Evolutionary conservation across 53 echinoderm and acorn worm species (phyloP).

Genomic region (Actinopyga echinites): DNA sequence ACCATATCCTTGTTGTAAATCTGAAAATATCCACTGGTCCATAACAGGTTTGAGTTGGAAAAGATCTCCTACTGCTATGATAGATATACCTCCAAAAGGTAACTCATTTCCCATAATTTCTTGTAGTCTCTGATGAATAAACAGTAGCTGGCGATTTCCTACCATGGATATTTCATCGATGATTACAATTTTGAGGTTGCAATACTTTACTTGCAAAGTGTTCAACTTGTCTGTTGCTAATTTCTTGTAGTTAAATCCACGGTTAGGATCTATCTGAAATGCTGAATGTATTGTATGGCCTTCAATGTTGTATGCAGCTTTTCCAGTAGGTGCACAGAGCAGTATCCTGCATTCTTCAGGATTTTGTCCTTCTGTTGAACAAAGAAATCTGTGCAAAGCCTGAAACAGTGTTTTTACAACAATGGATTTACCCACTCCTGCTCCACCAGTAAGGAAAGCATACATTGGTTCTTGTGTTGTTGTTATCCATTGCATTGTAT

Average conservation of each 20-base stretch:
- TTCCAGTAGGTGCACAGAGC: conserved; percentile 58
- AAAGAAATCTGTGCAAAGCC: conserved; percentile 26
- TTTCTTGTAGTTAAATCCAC: conserved; percentile 4
- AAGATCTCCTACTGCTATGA: conserved; percentile 44
- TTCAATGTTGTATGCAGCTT: conserved; percentile 53
- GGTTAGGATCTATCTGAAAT: conserved; percentile 44
- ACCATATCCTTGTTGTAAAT: conserved; percentile 32
- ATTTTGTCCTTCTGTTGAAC: conserved; percentile 23
- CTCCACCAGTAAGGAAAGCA: conserved; percentile 58
- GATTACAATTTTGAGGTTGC: conserved; percentile 22
- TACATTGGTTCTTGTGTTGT: conserved; percentile 19
- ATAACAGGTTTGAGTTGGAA: conserved; percentile 53
- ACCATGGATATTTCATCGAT: conserved; percentile 60
- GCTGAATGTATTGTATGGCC: conserved; percentile 42
- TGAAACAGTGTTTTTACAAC: conserved; percentile 41
- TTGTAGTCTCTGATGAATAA: conserved; percentile 25
- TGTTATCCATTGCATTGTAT: conserved; percentile 52
- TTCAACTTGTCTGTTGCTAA: conserved; percentile 12
- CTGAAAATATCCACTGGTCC: conserved; percentile 46
- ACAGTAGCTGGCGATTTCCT: conserved; percentile 30
- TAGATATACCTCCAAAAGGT: conserved; percentile 39
- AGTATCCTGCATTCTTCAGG: conserved; percentile 38
- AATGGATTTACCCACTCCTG: conserved; percentile 58
- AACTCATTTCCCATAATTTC: background rate
- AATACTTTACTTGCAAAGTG: conserved; percentile 34